A percentile compares a stretch with the other conserved stretches of the same genome.
Conservation (phyloP, 2,888 invertebrate genomes). For the Apocheima hispidaria region DNA sequence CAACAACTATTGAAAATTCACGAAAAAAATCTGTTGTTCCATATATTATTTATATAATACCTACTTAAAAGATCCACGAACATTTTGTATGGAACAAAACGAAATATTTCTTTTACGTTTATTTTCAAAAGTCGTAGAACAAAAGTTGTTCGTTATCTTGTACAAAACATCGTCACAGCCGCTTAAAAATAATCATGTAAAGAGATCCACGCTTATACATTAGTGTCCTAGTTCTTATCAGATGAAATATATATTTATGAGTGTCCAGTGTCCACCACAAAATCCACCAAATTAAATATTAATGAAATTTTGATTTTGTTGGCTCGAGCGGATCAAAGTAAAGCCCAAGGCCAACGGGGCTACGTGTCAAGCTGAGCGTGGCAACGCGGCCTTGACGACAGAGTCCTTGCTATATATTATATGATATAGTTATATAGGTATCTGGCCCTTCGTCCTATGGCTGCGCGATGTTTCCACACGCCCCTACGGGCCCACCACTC, state of each 20-base stretch:
- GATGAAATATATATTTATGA: slow-evolving; percentile 15
- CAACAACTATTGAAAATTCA: too few species aligned
- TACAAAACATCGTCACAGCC: too few species aligned
- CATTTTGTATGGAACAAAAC: too few species aligned
- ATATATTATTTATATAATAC: too few species aligned
- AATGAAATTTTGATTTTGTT: slow-evolving; percentile 37
- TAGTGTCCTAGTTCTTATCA: slow-evolving; percentile 4
- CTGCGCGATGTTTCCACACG: slow-evolving; percentile 67
- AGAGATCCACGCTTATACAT: background rate
- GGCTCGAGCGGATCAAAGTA: slow-evolving; percentile 34
- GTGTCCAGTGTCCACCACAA: background rate
- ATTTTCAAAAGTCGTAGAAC: too few species aligned
- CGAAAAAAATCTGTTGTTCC: too few species aligned
- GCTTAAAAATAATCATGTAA: too few species aligned
- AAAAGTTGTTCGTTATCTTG: too few species aligned
- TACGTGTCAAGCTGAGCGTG: slow-evolving; percentile 56
- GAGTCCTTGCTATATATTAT: slow-evolving; percentile 43
- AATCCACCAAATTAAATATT: slow-evolving; percentile 32
- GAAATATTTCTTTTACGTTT: too few species aligned
- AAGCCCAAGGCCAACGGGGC: slow-evolving; percentile 51
- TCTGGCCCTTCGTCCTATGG: slow-evolving; percentile 73
- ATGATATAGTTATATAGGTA: slow-evolving; percentile 54
- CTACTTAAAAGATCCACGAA: too few species aligned
- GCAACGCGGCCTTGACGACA: slow-evolving; percentile 71
- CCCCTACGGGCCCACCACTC: slow-evolving; percentile 74